These are phyloP conservation scores for Gavialis gangeticus DNA, from an alignment of 2,113 vertebrate genomes.

Conservation along the genomic window DNA sequence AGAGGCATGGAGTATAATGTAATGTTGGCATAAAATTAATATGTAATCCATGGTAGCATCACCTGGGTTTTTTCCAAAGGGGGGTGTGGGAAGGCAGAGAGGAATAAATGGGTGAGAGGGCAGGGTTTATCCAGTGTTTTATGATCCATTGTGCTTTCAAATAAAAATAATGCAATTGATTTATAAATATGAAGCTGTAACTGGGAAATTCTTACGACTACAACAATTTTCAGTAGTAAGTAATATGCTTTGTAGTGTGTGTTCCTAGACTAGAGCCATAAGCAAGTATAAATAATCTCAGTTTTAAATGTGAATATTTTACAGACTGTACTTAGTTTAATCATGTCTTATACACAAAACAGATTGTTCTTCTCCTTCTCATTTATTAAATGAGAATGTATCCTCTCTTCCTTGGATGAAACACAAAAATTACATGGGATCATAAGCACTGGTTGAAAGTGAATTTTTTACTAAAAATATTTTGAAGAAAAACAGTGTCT, in stretches of 20 bases:
- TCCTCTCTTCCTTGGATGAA: not conserved
- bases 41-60: not conserved
- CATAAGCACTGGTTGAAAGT: not conserved
- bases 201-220: not conserved
- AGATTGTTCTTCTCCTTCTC: accelerated
- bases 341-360: not conserved
- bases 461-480: not conserved
- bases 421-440: not conserved
- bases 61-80: not conserved
- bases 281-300: not conserved
- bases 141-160: not conserved
- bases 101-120: not conserved
- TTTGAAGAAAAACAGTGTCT: not conserved
- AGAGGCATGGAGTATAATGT: not conserved
- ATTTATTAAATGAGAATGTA: not conserved
- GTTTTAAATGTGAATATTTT: not conserved
- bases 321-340: not conserved
- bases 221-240: not conserved
- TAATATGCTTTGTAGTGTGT: not conserved
- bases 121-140: not conserved
- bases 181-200: not conserved
- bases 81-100: not conserved
- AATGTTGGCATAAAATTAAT: not conserved
- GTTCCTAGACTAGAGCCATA: not conserved
- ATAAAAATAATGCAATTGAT: not conserved